Base-by-base conservation (phyloP, 2,888 invertebrate species). In the Thymelicus lineola region DNA sequence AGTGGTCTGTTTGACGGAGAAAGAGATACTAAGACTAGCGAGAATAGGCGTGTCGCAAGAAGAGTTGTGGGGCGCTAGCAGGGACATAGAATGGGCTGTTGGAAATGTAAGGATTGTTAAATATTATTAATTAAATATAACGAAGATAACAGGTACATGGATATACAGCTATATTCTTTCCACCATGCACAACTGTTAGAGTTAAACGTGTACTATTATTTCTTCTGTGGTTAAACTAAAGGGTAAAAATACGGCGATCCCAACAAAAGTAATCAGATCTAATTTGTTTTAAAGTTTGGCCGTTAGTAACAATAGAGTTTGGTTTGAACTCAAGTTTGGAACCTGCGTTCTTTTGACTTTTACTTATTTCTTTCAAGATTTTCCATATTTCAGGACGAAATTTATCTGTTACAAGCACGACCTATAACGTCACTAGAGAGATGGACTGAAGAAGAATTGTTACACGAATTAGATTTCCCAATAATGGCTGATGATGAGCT, bases 71-170 rank as follows among this genome's bases (percentile, higher is more conserved):
- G 96, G 96, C 0, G 94, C 94, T 2, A 95, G 96, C 0, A 93
- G 97, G 75, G 97, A 98, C 81, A 95, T 98, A 67, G 98, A 98
- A 86, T 98, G 97, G 96, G 97, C 97, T 10, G 85, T 97, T 55
- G 86, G 84, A 71, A 88, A 95, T 80, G 96, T 95, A 77, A 82
- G 79, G 72, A 20, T 65, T 1, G 9, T 14, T 12, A 20, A 14
- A n/a, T n/a, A 28, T 14, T 42, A 20, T n/a, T n/a, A 20, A n/a
- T 48, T 6, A 48, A 10, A 42, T 38, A 38, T n/a, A n/a, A n/a
- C n/a, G n/a, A n/a, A n/a, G n/a, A n/a, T n/a, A n/a, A n/a, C n/a
- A n/a, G n/a, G n/a, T n/a, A n/a, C n/a, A n/a, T n/a, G n/a, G n/a
- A n/a, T n/a, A n/a, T n/a, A n/a, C n/a, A n/a, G n/a, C n/a, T n/a